These are phyloP conservation scores for Hesperophylax magnus DNA, from an alignment of 1,140 invertebrate species.

Conservation along the genomic window DNA sequence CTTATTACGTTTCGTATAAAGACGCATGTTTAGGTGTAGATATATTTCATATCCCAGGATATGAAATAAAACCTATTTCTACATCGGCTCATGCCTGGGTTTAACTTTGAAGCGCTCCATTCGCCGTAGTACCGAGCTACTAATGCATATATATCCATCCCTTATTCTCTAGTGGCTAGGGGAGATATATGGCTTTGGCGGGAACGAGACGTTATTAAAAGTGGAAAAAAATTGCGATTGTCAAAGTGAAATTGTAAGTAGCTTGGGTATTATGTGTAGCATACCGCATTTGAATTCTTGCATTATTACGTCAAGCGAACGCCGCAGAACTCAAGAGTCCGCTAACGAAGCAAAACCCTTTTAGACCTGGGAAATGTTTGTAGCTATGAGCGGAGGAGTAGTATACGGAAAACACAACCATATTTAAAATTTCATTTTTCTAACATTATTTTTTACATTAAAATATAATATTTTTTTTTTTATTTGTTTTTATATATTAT, in stretches of 20 bases:
- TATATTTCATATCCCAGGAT: slow-evolving; percentile 40
- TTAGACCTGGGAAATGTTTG: slow-evolving; percentile 22
- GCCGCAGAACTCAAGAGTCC: slow-evolving; percentile 28
- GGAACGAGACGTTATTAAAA: slow-evolving; percentile 32
- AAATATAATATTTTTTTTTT: no score
- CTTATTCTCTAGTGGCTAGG: slow-evolving; percentile 2
- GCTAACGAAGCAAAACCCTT: slow-evolving; percentile 41
- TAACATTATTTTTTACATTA: no score
- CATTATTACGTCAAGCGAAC: slow-evolving; percentile 43
- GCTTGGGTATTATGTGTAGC: slow-evolving; percentile 38
- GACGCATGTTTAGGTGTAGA: slow-evolving; percentile 32
- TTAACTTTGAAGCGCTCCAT: slow-evolving; percentile 36
- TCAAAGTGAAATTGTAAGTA: slow-evolving; percentile 48
- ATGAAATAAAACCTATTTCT: slow-evolving; percentile 42
- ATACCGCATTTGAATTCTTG: slow-evolving; percentile 39
- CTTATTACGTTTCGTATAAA: slow-evolving; percentile 46
- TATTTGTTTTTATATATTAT: no score
- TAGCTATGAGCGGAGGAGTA: not conserved
- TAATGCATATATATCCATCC: slow-evolving; percentile 18
- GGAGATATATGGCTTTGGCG: slow-evolving; percentile 13
- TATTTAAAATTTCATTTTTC: not conserved
- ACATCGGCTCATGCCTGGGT: slow-evolving; percentile 39
- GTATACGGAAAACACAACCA: not conserved
- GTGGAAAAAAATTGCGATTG: slow-evolving; percentile 39
- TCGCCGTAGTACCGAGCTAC: not conserved